Evolutionary conservation across 2,113 vertebrate species (phyloP).

Genomic region (Myrmophylax atrothorax): DNA sequence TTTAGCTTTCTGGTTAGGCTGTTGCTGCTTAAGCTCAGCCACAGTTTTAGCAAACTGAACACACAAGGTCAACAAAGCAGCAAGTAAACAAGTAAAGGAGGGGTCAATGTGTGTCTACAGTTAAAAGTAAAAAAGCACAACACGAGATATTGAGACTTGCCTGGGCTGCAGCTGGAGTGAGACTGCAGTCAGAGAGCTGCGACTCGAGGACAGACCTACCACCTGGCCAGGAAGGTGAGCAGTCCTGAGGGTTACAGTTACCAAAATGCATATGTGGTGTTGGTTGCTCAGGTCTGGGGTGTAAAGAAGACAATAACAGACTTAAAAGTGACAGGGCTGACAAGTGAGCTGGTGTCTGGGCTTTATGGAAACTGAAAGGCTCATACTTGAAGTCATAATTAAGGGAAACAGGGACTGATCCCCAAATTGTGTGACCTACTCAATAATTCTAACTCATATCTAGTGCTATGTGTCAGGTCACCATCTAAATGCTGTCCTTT

Average conservation of each 20-base stretch:
- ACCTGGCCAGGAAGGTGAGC: accelerated
- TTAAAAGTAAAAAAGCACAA: neutral
- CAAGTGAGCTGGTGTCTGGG: neutral
- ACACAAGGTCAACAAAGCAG: neutral
- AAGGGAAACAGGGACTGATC: neutral
- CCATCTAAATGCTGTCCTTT: neutral
- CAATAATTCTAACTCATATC: neutral
- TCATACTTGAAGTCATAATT: neutral
- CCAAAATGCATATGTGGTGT: neutral
- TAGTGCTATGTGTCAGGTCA: neutral
- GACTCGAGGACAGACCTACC: neutral
- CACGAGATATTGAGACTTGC: accelerated
- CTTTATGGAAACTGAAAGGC: neutral
- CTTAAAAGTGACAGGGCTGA: neutral
- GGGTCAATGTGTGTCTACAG: accelerated
- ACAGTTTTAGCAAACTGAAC: neutral
- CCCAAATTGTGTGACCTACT: neutral
- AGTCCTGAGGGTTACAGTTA: no score
- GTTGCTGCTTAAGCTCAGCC: neutral
- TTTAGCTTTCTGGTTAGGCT: neutral
- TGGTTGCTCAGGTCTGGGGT: neutral
- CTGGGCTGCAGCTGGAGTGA: neutral
- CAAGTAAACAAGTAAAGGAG: neutral
- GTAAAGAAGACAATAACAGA: neutral
- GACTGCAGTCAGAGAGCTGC: neutral